A percentile compares a stretch with the other conserved stretches of the same genome.
phyloP scores from a whole-genome alignment of 2,113 vertebrate species.

The Gracilinanus agilis region DNA sequence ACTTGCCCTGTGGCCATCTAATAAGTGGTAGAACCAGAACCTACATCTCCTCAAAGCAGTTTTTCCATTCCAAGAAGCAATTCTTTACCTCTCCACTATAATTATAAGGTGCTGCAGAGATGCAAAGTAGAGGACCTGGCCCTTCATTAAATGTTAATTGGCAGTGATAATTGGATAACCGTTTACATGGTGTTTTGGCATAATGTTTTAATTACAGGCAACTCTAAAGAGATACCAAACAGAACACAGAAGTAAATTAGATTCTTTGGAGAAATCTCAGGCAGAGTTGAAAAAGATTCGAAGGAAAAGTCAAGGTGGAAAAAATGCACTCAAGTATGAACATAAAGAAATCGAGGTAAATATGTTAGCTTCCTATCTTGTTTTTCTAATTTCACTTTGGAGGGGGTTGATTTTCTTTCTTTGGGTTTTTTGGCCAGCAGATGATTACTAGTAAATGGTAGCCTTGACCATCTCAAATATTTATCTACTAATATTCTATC shows the following conservation, averaged over 20 bases:
- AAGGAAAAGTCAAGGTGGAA: constrained; percentile 94
- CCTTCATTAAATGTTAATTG: not conserved
- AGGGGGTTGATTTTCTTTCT: not conserved
- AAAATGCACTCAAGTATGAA: constrained; percentile 92
- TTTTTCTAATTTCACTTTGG: not conserved
- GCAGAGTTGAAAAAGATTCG: constrained; percentile 95
- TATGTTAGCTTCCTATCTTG: not conserved
- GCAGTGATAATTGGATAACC: accelerated
- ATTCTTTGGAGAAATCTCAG: constrained; percentile 95
- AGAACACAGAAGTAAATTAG: constrained; percentile 93
- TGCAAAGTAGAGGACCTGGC: not conserved
- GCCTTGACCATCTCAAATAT: not conserved
- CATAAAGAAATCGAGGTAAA: constrained; percentile 95
- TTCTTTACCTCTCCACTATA: not conserved
- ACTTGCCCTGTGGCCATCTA: not conserved
- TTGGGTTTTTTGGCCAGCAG: not conserved
- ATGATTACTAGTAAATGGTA: no score
- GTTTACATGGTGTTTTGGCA: not conserved
- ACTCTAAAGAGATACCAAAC: constrained; percentile 97
- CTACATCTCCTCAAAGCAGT: not conserved
- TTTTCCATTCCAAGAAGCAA: not conserved
- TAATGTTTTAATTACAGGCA: constrained; percentile 86
- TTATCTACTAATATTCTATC: not conserved
- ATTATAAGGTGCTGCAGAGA: not conserved
- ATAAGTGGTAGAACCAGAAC: not conserved